Percentiles rank a stretch among this genome's conserved stretches.
Conservation (phyloP, 2,888 invertebrate species). For the Eilema depressum region DNA sequence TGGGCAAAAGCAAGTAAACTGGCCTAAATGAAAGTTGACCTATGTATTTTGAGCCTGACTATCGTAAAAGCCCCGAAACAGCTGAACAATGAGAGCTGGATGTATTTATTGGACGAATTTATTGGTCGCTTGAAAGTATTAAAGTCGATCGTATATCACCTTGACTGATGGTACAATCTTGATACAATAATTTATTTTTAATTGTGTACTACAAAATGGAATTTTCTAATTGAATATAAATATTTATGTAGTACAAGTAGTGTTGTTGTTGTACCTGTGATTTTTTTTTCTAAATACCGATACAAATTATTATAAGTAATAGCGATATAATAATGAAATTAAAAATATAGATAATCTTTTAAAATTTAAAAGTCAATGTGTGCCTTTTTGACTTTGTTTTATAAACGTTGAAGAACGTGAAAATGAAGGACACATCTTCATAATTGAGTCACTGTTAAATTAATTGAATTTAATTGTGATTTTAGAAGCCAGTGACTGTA, state of each 20-base stretch:
- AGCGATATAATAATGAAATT: too few relatives aligned
- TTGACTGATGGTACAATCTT: slow-evolving; percentile 61
- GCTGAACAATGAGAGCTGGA: slow-evolving; percentile 66
- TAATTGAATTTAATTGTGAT: too few relatives aligned
- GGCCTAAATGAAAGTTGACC: background rate
- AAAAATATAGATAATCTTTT: too few relatives aligned
- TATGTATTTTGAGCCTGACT: slow-evolving; percentile 43
- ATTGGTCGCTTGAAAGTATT: slow-evolving; percentile 70
- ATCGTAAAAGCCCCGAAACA: slow-evolving; percentile 71
- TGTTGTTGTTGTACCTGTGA: background rate
- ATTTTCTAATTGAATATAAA: slow-evolving; percentile 16
- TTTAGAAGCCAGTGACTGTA: background rate
- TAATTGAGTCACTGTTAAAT: too few relatives aligned
- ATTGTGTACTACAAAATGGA: slow-evolving; percentile 31
- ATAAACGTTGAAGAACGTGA: too few relatives aligned
- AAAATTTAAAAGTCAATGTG: too few relatives aligned
- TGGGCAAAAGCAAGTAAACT: background rate
- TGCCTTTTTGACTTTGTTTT: too few relatives aligned
- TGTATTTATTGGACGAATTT: slow-evolving; percentile 72
- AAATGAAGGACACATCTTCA: too few relatives aligned
- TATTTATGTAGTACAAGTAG: background rate
- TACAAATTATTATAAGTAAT: too few relatives aligned
- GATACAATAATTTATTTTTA: slow-evolving; percentile 42
- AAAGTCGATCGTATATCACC: slow-evolving; percentile 69
- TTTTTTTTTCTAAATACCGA: background rate